A percentile compares a stretch with the other conserved stretches of the same genome.
Evolutionary conservation across 1,140 invertebrate species (phyloP).

Genomic region (Melipona quadrifasciata): DNA sequence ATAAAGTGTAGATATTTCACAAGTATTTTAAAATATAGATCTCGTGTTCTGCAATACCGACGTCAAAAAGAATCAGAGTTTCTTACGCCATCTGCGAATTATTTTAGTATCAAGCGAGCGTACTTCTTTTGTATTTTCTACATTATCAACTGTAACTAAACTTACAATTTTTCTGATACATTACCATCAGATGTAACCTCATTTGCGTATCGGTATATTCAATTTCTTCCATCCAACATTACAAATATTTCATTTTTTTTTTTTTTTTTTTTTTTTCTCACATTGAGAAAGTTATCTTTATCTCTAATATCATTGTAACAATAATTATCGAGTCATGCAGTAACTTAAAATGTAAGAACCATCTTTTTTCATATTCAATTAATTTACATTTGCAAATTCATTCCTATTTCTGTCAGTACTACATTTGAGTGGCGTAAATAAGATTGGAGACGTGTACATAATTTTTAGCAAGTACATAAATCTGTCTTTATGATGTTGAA

Average conservation of each 20-base stretch:
- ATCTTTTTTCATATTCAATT: background rate
- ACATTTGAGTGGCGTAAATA: background rate
- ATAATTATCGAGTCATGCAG: background rate
- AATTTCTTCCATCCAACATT: background rate
- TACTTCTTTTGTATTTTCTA: background rate
- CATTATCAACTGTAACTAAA: background rate
- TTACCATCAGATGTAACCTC: background rate
- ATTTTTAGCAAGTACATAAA: background rate
- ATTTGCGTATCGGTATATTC: background rate
- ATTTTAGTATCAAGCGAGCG: background rate
- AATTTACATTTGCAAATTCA: background rate
- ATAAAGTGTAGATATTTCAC: too few relatives aligned
- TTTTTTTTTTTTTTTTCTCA: too few relatives aligned
- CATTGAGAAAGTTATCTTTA: background rate
- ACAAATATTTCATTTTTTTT: background rate
- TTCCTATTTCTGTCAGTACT: background rate
- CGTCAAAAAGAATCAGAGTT: too few relatives aligned
- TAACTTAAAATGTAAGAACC: background rate
- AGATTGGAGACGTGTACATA: background rate
- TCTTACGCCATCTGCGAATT: too few relatives aligned
- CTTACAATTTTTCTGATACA: background rate
- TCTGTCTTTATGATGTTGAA: background rate
- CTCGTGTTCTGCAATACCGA: too few relatives aligned
- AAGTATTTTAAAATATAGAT: too few relatives aligned
- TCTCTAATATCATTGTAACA: background rate